Percentiles rank a stretch among this genome's conserved stretches.
These are phyloP conservation scores for Bemisia tabaci DNA, from an alignment of 1,140 invertebrate genomes.

Conservation along the genomic window DNA sequence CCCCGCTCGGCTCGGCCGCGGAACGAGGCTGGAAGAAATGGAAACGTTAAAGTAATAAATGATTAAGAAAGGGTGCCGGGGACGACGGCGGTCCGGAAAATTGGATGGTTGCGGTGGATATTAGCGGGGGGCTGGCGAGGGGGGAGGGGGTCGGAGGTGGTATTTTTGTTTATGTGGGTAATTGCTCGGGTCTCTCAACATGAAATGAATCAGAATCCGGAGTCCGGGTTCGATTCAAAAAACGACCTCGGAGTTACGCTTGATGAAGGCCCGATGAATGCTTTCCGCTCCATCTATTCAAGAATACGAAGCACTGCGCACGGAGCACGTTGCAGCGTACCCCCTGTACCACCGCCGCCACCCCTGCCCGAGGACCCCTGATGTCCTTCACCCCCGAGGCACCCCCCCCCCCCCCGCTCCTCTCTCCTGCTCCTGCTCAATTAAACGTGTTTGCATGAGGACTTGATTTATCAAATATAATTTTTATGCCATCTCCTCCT, in stretches of 20 bases:
- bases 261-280: background rate
- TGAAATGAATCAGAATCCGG: background rate
- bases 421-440: background rate
- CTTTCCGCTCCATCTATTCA: background rate
- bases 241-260: background rate
- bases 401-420: too few species aligned
- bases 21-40: background rate
- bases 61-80: background rate
- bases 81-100: background rate
- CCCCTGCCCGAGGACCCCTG: too few species aligned
- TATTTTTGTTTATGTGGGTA: background rate
- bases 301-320: background rate
- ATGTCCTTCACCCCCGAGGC: too few species aligned
- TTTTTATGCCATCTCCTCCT: background rate
- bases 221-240: background rate
- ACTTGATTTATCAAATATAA: background rate
- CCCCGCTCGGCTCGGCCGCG: too few species aligned
- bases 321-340: background rate
- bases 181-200: background rate
- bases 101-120: too few species aligned
- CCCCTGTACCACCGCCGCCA: too few species aligned
- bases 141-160: background rate
- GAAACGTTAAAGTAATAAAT: background rate
- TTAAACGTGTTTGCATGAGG: background rate
- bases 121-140: too few species aligned